Conservation (phyloP, 2,888 invertebrate genomes). For the Drosophila macrothrix region DNA sequence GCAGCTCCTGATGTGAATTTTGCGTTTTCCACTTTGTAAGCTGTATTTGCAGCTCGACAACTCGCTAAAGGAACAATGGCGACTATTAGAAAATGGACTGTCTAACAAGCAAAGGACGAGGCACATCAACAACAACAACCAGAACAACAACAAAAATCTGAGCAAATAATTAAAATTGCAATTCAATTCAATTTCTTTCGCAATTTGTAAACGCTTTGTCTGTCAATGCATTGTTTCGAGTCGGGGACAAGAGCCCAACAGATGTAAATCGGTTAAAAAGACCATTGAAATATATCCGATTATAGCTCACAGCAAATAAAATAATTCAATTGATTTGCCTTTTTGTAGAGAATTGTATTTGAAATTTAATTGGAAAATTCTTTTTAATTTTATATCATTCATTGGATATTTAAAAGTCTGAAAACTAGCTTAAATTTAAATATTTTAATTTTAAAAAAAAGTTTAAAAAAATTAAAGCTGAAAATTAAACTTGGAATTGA, state of each 20-base stretch:
- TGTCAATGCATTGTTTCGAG: constrained; percentile 28
- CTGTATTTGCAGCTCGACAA: constrained; percentile 43
- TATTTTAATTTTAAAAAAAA: background rate
- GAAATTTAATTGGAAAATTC: background rate
- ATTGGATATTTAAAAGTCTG: background rate
- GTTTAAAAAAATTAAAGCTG: background rate
- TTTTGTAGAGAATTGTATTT: background rate
- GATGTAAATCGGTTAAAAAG: constrained; percentile 11
- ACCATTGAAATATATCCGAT: constrained; percentile 1
- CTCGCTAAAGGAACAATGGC: constrained; percentile 39
- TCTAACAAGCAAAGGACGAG: constrained; percentile 46
- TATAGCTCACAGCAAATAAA: background rate
- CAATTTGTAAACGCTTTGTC: constrained; percentile 54
- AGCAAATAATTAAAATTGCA: constrained; percentile 61
- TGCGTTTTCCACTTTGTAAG: constrained; percentile 37
- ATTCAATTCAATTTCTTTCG: constrained; percentile 68
- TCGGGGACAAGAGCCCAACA: constrained; percentile 39
- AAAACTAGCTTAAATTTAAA: background rate
- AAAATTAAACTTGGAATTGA: background rate
- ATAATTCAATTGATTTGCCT: background rate
- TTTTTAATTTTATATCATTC: background rate
- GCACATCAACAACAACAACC: constrained; percentile 17
- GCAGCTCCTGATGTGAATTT: constrained; percentile 35
- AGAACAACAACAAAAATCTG: constrained; percentile 1
- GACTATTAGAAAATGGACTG: constrained; percentile 39